Evolutionary conservation across 92 coral and sea anemone genomes (phyloP).

Genomic region (Parazoanthus darwini): DNA sequence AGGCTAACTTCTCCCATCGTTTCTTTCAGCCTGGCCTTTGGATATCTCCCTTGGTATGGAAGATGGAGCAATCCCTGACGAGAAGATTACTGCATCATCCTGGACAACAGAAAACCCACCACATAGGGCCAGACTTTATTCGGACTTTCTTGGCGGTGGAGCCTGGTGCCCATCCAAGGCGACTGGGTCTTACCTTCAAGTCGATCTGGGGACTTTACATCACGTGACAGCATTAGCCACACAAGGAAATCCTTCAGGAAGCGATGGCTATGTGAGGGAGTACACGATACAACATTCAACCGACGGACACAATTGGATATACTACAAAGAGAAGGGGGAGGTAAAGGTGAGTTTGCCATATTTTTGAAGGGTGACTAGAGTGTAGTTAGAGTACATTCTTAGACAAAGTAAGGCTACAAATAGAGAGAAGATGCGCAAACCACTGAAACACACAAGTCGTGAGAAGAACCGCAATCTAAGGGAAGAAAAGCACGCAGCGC

Average conservation of each 20-base stretch:
- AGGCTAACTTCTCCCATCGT: neutral
- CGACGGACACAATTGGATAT: conserved; percentile 20
- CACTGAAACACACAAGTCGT: too few relatives aligned
- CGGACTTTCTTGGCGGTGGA: conserved; percentile 22
- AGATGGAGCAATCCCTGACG: conserved; percentile 45
- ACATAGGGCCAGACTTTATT: conserved; percentile 34
- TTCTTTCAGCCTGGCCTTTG: conserved; percentile 21
- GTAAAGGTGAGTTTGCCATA: conserved; percentile 30
- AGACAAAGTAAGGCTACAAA: too few relatives aligned
- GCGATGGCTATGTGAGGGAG: conserved; percentile 23
- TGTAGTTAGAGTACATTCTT: too few relatives aligned
- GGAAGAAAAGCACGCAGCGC: too few relatives aligned
- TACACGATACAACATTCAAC: conserved; percentile 39
- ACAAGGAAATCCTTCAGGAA: conserved; percentile 44
- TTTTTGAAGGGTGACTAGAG: neutral
- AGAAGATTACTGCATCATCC: conserved; percentile 44
- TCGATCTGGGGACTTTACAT: conserved; percentile 45
- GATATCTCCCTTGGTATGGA: conserved; percentile 53
- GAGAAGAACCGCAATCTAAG: too few relatives aligned
- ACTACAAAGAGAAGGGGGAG: conserved; percentile 43
- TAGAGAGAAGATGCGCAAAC: too few relatives aligned
- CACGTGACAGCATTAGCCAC: conserved; percentile 67
- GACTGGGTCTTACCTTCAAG: conserved; percentile 39
- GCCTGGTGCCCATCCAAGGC: conserved; percentile 42
- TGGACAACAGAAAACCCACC: conserved; percentile 32